These are phyloP conservation scores for Hydraecia micacea DNA, from an alignment of 2,888 invertebrate genomes.

Conservation along the genomic window DNA sequence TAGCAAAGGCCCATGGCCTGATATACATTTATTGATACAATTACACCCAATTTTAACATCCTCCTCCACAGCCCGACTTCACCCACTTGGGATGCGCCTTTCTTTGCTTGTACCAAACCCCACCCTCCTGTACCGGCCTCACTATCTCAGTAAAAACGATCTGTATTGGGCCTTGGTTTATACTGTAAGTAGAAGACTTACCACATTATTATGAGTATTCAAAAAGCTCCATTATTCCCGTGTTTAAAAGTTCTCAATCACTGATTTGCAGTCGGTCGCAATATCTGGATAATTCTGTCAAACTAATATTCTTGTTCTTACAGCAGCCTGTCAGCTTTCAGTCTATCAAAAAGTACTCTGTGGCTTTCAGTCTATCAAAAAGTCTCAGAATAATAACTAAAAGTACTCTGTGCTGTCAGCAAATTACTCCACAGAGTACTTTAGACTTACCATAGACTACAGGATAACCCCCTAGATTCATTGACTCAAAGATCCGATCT, in stretches of 20 bases:
- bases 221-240: background rate
- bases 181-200: constrained; percentile 3
- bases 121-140: background rate
- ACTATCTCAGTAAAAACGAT: background rate
- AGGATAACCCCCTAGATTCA: background rate
- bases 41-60: background rate
- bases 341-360: too few species aligned
- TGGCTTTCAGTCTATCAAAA: too few species aligned
- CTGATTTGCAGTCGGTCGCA: background rate
- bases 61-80: background rate
- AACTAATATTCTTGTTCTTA: background rate
- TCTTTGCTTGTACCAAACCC: background rate
- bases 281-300: background rate
- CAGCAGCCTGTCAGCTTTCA: too few species aligned
- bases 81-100: background rate
- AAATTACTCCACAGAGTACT: too few species aligned
- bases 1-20: too few species aligned
- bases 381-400: too few species aligned
- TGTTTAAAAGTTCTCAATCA: background rate
- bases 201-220: constrained; percentile 23
- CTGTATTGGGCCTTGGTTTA: background rate
- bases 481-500: background rate
- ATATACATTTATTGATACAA: background rate
- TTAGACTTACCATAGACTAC: background rate
- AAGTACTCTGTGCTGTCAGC: too few species aligned